A percentile compares a stretch with the other conserved stretches of the same genome.
These are phyloP conservation scores for Austrofundulus limnaeus DNA, from an alignment of 2,113 vertebrate species.

Conservation along the genomic window DNA sequence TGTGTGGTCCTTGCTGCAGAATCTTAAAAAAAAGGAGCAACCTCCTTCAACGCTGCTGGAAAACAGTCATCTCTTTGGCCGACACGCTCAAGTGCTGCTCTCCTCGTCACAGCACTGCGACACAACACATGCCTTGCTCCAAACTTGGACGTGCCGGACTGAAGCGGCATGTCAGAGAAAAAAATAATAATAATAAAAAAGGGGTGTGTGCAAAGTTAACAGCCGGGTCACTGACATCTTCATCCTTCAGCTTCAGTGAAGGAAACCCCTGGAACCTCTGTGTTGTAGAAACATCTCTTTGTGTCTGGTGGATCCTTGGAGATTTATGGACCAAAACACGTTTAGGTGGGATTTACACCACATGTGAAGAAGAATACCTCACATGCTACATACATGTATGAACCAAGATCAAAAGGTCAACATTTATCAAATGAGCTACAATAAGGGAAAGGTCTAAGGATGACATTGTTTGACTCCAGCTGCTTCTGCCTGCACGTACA, in stretches of 20 bases:
- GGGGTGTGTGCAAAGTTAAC: conserved; percentile 20
- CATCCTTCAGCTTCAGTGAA: conserved; percentile 26
- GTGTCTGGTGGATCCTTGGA: conserved; percentile 43
- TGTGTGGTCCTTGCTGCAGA: conserved; percentile 76
- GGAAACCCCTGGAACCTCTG: conserved; percentile 7
- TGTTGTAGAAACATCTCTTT: conserved; percentile 29
- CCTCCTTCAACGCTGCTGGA: conserved; percentile 57
- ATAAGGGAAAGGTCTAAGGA: conserved; percentile 14
- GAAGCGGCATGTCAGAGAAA: conserved; percentile 6
- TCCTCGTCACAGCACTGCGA: conserved; percentile 58
- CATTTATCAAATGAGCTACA: conserved; percentile 59
- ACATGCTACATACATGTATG: conserved; percentile 41
- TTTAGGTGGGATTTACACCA: conserved; percentile 53
- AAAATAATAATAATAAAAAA: no score
- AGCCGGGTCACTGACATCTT: conserved; percentile 23
- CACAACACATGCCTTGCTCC: conserved; percentile 58
- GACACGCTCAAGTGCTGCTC: conserved; percentile 63
- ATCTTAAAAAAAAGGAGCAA: conserved; percentile 42
- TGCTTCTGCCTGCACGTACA: conserved; percentile 25
- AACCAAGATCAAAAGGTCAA: conserved; percentile 29
- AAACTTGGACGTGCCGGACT: conserved; percentile 31
- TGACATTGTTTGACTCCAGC: conserved; percentile 28
- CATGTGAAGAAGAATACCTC: conserved; percentile 41
- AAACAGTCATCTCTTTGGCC: conserved; percentile 75
- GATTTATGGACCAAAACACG: conserved; percentile 53